Conservation (phyloP, 2,113 vertebrate species). For the Neolamprologus falcicula region DNA sequence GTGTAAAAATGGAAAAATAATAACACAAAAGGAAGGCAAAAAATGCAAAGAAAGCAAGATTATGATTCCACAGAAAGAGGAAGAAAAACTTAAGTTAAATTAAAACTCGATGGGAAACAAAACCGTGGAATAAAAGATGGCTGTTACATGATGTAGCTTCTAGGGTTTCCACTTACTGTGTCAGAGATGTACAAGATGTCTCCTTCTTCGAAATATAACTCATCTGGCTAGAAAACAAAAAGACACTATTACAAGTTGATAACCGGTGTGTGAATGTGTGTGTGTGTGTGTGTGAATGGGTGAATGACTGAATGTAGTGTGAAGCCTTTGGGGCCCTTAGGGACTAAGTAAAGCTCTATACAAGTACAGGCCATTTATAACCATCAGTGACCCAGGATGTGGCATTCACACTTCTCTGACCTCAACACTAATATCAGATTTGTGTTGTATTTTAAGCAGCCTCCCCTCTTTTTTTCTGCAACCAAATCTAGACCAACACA, state of each 20-base stretch:
- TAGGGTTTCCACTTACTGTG: constrained; percentile 74
- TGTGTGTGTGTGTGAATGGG: background rate
- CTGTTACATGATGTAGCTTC: background rate
- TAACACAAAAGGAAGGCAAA: background rate
- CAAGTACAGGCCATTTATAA: background rate
- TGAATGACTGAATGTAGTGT: background rate
- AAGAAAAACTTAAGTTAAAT: background rate
- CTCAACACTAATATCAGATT: background rate
- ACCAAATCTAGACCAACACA: background rate
- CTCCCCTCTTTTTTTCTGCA: background rate
- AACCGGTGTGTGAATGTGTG: background rate
- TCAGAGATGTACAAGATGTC: constrained; percentile 97
- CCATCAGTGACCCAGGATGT: background rate
- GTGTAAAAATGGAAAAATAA: background rate
- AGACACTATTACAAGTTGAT: background rate
- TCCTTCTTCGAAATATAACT: constrained; percentile 97
- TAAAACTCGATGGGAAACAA: background rate
- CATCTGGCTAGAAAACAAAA: constrained; percentile 82
- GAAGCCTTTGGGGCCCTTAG: background rate
- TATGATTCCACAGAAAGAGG: background rate
- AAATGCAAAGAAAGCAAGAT: background rate
- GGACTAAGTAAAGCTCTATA: background rate
- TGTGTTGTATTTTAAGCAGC: background rate
- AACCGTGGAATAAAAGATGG: background rate
- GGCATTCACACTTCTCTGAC: background rate